Base-by-base conservation (phyloP, 2,113 vertebrate species). In the Forbesichthys agassizii region DNA sequence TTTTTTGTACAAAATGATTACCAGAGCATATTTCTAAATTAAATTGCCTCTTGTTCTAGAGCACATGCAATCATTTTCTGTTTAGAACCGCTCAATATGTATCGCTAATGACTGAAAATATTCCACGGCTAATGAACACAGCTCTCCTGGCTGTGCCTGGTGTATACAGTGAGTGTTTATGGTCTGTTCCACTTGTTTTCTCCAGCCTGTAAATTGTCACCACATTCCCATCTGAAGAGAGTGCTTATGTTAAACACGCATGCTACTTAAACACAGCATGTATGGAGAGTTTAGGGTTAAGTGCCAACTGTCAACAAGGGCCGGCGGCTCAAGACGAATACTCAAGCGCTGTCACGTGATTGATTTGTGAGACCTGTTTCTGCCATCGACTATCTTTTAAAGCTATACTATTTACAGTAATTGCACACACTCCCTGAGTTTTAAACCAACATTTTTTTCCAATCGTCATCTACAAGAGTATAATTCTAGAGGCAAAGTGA, bases 321-420 rank as follows among this genome's bases (percentile, higher is more conserved):
- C 61, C 66, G 10, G 47, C 64, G 66, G 18, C 61, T 71, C 69
- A 65, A 52, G 64, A 80, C 68, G 75, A 63, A 75, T 61, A 62
- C 33, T 20, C 0, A 6, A 20, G 5, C 1, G 18, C 47, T 55
- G 58, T 27, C 10, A 33, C 52, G 12, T 14, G 64, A 79, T 49
- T 69, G 10, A 67, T 66, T 51, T 36, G 52, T 13, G 52, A 54
- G n/a, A 14, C 11, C 11, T 52, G 49, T 52, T 52, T 14, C 11
- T 52, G 10, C 6, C n/a, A 7, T 54, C 27, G 1, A 27, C 27
- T 54, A 7, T 54, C 7, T 18, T 54, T n/a, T 16, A 54, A 36
- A 20, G 52, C 60, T 16, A 48, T 66, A 77, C 52, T 55, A 65
- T 42, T 42, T 42, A 42, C 4, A 42, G 7, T 6, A 42, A 42